Evolutionary conservation across 2,888 invertebrate species (phyloP).

Genomic region (Pristionchus exspectatus): DNA sequence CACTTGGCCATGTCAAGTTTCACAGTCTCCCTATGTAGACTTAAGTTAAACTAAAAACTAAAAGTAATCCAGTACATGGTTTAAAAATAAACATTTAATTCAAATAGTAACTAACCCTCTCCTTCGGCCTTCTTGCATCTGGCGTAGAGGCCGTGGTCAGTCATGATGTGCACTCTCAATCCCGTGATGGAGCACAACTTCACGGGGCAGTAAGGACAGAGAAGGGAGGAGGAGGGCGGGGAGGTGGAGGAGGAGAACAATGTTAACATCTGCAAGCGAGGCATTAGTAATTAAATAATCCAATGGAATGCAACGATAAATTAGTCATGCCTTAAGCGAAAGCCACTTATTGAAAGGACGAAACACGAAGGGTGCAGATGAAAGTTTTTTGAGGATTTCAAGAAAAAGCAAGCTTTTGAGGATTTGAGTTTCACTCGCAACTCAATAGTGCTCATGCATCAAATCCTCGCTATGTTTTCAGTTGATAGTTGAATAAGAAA

Average conservation of each 20-base stretch:
- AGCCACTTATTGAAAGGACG: background rate
- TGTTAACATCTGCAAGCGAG: background rate
- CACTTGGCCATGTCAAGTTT: background rate
- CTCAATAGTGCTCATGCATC: too few species aligned
- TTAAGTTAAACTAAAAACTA: background rate
- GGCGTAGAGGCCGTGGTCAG: background rate
- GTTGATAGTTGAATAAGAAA: background rate
- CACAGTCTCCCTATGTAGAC: background rate
- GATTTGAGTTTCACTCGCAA: background rate
- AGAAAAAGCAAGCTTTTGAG: background rate
- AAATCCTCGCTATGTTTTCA: too few species aligned
- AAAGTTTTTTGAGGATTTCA: too few species aligned
- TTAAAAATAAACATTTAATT: background rate
- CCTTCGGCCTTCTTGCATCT: background rate
- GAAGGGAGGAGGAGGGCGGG: background rate
- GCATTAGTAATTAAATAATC: background rate
- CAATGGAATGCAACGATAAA: background rate
- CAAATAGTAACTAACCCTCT: background rate
- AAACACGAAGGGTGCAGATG: background rate
- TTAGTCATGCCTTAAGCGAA: background rate
- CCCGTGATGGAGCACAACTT: slow-evolving; percentile 46
- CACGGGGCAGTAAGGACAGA: slow-evolving; percentile 19
- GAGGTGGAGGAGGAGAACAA: background rate
- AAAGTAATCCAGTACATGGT: background rate
- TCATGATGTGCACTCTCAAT: slow-evolving; percentile 12